phyloP scores from a whole-genome alignment of 2,888 invertebrate genomes.

The Pseudolycoriella hygida region DNA sequence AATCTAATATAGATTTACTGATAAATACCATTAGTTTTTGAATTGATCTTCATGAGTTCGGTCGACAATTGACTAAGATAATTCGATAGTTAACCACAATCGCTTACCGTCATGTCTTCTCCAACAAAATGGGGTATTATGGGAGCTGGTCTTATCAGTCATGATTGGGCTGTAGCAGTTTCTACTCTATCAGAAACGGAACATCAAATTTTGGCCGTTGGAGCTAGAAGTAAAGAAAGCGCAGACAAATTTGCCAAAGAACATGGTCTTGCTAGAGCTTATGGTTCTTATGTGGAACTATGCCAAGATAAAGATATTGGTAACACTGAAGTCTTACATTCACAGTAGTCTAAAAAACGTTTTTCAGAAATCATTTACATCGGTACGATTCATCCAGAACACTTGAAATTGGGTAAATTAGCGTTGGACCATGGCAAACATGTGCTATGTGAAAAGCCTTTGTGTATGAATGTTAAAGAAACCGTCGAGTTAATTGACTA shows the following conservation, averaged over 20 bases:
- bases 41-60: too few species aligned
- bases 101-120: too few species aligned
- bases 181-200: constrained; percentile 44
- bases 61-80: too few species aligned
- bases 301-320: constrained; percentile 54
- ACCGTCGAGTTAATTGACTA: constrained; percentile 45
- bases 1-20: too few species aligned
- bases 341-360: too few species aligned
- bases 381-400: constrained; percentile 57
- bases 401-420: constrained; percentile 48
- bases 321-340: too few species aligned
- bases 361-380: constrained; percentile 29
- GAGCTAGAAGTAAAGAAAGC: constrained; percentile 50
- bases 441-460: constrained; percentile 80
- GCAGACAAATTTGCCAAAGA: constrained; percentile 60
- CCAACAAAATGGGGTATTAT: background rate
- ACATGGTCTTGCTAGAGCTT: constrained; percentile 51
- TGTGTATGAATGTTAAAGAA: constrained; percentile 63
- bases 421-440: constrained; percentile 71
- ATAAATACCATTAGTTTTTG: too few species aligned
- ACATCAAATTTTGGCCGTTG: constrained; percentile 58
- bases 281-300: constrained; percentile 58
- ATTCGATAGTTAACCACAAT: too few species aligned
- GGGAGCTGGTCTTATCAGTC: constrained; percentile 43
- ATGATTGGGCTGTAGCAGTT: constrained; percentile 65